Percentiles rank a stretch among this genome's conserved stretches.
Conservation (phyloP, 2,797 vertebrate genomes). For the Malurus splendens region DNA sequence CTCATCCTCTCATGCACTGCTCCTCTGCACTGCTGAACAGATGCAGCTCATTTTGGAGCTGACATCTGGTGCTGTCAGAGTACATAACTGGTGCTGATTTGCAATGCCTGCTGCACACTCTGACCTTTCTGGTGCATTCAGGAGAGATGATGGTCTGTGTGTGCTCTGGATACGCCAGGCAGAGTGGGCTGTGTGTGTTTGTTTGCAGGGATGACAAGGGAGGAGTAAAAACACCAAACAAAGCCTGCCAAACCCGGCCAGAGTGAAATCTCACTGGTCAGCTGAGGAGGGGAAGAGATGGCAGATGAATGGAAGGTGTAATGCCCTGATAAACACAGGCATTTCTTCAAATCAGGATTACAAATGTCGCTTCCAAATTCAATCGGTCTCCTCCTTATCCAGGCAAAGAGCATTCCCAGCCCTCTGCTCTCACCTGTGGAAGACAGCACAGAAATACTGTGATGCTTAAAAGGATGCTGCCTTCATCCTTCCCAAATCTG, state of each 20-base stretch:
- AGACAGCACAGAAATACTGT: background rate
- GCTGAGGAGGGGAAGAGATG: background rate
- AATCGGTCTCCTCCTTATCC: background rate
- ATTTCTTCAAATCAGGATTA: background rate
- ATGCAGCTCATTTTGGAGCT: slow-evolving; percentile 40
- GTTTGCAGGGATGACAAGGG: background rate
- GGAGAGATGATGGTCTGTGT: background rate
- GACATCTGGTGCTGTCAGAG: slow-evolving; percentile 62
- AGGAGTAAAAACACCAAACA: background rate
- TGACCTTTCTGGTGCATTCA: slow-evolving; percentile 18
- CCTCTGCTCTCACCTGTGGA: background rate
- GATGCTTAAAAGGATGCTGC: background rate
- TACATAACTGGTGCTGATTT: slow-evolving; percentile 45
- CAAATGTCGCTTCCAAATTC: background rate
- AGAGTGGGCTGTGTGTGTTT: background rate
- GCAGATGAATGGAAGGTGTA: background rate
- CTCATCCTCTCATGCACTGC: background rate
- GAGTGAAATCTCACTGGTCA: background rate
- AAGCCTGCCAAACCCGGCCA: background rate
- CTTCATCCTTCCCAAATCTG: background rate
- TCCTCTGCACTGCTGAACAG: slow-evolving; percentile 21
- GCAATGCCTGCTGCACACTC: slow-evolving; percentile 42
- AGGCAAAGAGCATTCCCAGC: background rate
- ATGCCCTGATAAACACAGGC: background rate
- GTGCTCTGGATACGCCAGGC: background rate